Evolutionary conservation across 2,113 vertebrate genomes (phyloP).

Genomic region (Alectura lathami): DNA sequence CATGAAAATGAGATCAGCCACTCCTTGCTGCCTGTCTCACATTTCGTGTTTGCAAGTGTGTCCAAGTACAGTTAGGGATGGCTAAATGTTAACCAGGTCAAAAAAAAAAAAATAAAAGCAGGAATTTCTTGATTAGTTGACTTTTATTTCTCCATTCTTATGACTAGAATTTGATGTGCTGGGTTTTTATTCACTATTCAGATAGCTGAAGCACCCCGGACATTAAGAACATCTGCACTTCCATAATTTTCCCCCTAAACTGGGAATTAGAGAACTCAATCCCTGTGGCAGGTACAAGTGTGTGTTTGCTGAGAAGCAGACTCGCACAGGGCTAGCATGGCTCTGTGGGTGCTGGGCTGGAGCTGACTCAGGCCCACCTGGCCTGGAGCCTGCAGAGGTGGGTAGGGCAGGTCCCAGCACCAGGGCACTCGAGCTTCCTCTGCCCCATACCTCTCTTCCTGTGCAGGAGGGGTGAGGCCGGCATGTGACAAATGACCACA

Average conservation of each 20-base stretch:
- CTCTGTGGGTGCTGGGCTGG: not conserved
- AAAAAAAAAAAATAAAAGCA: not conserved
- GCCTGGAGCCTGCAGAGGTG: not conserved
- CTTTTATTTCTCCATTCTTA: not conserved
- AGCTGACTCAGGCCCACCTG: not conserved
- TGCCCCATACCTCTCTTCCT: rapidly evolving
- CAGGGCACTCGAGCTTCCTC: not conserved
- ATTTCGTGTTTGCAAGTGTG: not conserved
- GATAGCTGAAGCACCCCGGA: not conserved
- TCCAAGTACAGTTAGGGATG: not conserved
- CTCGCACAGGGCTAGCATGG: not conserved
- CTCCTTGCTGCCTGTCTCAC: not conserved
- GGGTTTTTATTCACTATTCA: not conserved
- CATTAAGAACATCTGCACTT: not conserved
- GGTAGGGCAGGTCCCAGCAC: not conserved
- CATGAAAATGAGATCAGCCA: constrained; percentile 10
- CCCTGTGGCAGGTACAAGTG: not conserved
- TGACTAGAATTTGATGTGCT: not conserved
- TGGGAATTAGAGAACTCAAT: not conserved
- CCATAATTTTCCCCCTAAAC: not conserved
- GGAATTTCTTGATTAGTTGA: not conserved
- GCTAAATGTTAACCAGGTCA: not conserved
- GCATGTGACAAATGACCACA: not conserved
- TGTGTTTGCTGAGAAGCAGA: not conserved
- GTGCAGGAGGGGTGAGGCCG: not conserved